These are phyloP conservation scores for Litoditis marina DNA, from an alignment of 2,888 invertebrate genomes.

Conservation along the genomic window DNA sequence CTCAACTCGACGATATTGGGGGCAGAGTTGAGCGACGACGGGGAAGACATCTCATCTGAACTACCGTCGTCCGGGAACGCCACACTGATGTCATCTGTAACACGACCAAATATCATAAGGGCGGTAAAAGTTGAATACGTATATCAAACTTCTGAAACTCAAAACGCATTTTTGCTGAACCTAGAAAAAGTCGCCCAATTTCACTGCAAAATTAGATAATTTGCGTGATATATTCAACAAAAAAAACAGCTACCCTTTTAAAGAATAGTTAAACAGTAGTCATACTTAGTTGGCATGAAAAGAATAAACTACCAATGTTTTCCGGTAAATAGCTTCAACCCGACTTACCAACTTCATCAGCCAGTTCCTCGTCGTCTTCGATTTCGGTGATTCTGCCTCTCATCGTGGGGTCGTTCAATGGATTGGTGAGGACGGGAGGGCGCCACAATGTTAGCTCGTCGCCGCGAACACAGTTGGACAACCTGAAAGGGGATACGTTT, in stretches of 20 bases:
- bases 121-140: not conserved
- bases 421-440: not conserved
- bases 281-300: not conserved
- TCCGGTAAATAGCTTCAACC: too few species aligned
- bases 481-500: constrained; percentile 3
- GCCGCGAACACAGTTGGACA: constrained; percentile 5
- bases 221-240: too few species aligned
- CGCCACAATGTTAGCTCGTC: constrained; percentile 20
- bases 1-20: constrained; percentile 9
- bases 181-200: too few species aligned
- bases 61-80: not conserved
- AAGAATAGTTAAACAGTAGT: not conserved
- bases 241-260: not conserved
- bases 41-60: constrained; percentile 4
- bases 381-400: constrained; percentile 16
- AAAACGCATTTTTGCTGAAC: not conserved
- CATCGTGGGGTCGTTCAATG: constrained; percentile 18
- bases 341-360: not conserved
- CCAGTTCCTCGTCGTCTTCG: constrained; percentile 2
- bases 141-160: not conserved
- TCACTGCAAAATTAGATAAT: too few species aligned
- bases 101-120: not conserved
- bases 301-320: too few species aligned
- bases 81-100: constrained; percentile 7
- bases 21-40: not conserved